Percentiles rank a stretch among this genome's conserved stretches.
phyloP scores from a whole-genome alignment of 2,888 invertebrate genomes.

The Strigamia crassipes region DNA sequence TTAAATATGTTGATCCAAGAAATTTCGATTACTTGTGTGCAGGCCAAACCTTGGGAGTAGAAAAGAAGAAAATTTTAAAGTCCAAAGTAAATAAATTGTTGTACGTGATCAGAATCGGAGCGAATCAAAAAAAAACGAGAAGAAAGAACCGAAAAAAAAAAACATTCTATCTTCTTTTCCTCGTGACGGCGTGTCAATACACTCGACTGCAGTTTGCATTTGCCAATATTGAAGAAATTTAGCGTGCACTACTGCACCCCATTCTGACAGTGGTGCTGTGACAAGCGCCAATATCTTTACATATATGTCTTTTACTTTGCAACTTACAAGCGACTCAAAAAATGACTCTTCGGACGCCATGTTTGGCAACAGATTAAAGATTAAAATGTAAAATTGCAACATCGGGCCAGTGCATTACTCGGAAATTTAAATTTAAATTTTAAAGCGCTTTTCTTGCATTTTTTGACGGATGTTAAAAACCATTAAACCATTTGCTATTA shows the following conservation, averaged over 20 bases:
- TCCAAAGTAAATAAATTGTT: slow-evolving; percentile 13
- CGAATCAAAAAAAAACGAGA: background rate
- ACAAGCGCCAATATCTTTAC: slow-evolving; percentile 11
- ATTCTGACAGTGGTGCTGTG: background rate
- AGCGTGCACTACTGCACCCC: background rate
- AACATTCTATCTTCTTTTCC: background rate
- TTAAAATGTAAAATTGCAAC: too few relatives aligned
- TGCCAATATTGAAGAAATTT: background rate
- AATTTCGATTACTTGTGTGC: background rate
- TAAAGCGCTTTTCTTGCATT: too few relatives aligned
- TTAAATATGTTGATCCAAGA: background rate
- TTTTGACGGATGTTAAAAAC: too few relatives aligned
- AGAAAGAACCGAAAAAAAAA: too few relatives aligned
- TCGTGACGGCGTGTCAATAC: slow-evolving; percentile 10
- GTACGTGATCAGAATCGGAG: background rate
- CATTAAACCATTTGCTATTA: too few relatives aligned
- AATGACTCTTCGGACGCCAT: background rate
- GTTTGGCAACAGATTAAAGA: too few relatives aligned
- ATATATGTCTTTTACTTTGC: background rate
- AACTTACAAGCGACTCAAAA: background rate
- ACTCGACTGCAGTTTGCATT: background rate
- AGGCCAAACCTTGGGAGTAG: background rate
- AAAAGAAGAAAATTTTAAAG: background rate
- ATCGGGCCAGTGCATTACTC: too few relatives aligned
- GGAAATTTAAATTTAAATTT: too few relatives aligned